Evolutionary conservation across 1,140 invertebrate species (phyloP), one percentile per base, ranked within the genome.

Genomic region (Elymnias hypermnestra): DNA sequence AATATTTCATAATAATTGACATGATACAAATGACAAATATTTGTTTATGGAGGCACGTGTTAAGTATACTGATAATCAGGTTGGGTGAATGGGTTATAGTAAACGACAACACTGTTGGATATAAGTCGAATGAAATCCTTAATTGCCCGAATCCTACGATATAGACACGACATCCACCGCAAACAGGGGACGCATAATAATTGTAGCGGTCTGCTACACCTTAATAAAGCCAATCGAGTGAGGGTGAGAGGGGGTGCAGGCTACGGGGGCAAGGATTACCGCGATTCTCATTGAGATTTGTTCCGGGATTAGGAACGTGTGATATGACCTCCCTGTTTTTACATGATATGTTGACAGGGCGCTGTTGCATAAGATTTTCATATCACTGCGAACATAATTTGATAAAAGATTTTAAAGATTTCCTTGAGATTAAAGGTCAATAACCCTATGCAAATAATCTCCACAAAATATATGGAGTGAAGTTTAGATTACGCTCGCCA

Each of bases 131-230:
- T 73, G 63, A 74, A 79, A 82, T 79, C 69, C 73, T 79, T 83
- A 83, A 83, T 83, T 79, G 82, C 72, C 61, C 58, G 63, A 70
- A 76, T 79, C 75, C 64, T 56, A 72, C 58, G 70, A 81, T 68
- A 74, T 60, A 73, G 73, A 79, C 68, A 72, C 64, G 70, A 79
- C 70, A 77, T 69, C 64, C 61, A 70, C 76, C 74, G 65, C 77
- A 84, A 84, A 84, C 77, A 78, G 72, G 77, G 81, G 76, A 75
- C 75, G 76, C 77, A 81, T 84, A 82, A 81, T 84, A 84, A 84
- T 84, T 73, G 77, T 82, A 78, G 79, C 77, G 79, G 79, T 78
- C 81, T 77, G 68, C 68, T 81, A 78, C 77, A 81, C 81, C 77
- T 84, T 82, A 84, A 84, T 84, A 84, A 84, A 84, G 81, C 69